These are phyloP conservation scores for Corvus hawaiiensis DNA, from an alignment of 2,113 vertebrate species.

Conservation along the genomic window DNA sequence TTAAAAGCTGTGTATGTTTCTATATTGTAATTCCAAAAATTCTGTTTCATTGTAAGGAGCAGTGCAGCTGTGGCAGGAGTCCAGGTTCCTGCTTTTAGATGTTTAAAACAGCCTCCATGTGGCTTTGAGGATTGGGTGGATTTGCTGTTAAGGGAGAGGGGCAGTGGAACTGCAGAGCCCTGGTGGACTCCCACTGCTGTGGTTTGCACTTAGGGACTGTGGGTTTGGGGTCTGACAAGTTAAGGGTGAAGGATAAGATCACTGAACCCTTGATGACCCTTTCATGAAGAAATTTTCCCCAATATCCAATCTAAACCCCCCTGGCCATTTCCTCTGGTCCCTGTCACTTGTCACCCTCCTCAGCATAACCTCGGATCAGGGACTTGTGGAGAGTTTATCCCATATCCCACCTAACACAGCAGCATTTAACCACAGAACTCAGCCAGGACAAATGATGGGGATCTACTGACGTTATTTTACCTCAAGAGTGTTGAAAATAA, in stretches of 20 bases:
- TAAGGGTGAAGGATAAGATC: background rate
- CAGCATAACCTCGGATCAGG: fast-evolving
- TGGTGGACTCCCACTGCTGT: fast-evolving
- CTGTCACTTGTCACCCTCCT: background rate
- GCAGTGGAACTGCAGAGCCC: background rate
- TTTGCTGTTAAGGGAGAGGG: background rate
- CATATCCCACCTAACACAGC: background rate
- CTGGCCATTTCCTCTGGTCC: background rate
- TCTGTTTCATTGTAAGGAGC: background rate
- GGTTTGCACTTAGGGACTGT: background rate
- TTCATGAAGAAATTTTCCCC: background rate
- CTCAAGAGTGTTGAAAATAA: background rate
- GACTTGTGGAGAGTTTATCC: background rate
- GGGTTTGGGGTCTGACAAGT: background rate
- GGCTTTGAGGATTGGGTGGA: background rate
- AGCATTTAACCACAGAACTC: background rate
- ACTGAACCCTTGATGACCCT: background rate
- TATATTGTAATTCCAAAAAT: no score
- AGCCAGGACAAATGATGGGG: background rate
- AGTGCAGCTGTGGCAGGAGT: background rate
- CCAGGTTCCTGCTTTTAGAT: background rate
- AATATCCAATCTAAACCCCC: background rate
- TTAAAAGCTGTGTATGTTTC: background rate
- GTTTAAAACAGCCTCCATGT: fast-evolving
- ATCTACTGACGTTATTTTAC: background rate